Percentiles rank a stretch among this genome's conserved stretches.
phyloP scores from a whole-genome alignment of 2,113 vertebrate species.

The Sinocyclocheilus anophthalmus region DNA sequence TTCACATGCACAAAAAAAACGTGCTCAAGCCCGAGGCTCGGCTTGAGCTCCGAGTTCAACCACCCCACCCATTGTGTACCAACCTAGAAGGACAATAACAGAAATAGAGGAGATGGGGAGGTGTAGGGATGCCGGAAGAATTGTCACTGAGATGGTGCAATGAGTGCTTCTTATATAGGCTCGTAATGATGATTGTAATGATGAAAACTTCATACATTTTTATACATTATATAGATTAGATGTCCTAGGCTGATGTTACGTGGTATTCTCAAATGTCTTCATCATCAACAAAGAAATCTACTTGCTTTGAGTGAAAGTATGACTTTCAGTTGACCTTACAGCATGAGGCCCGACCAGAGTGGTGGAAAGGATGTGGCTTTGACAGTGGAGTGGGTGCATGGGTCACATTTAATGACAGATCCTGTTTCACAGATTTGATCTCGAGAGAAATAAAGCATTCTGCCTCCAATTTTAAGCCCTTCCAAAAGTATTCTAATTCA shows the following conservation, averaged over 20 bases:
- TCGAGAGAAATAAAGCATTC: neutral
- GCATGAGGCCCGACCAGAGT: neutral
- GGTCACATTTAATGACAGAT: neutral
- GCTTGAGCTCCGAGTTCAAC: no score
- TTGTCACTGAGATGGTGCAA: no score
- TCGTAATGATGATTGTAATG: no score
- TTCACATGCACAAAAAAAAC: no score
- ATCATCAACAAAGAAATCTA: neutral
- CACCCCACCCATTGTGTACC: no score
- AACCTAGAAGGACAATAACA: no score
- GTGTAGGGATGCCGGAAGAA: no score
- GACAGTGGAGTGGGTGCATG: neutral
- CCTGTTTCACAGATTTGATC: neutral
- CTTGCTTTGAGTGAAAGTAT: neutral
- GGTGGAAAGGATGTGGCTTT: conserved; percentile 13
- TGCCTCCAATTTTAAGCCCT: neutral
- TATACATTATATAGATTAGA: no score
- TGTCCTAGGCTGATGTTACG: neutral
- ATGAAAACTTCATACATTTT: no score
- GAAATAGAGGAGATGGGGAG: no score
- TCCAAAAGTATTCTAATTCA: neutral
- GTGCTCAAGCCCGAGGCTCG: no score
- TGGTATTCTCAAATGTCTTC: neutral
- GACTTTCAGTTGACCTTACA: conserved; percentile 29
- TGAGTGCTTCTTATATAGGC: no score